phyloP scores from a whole-genome alignment of 2,797 vertebrate genomes.

The Sternarchorhynchus goeldii region DNA sequence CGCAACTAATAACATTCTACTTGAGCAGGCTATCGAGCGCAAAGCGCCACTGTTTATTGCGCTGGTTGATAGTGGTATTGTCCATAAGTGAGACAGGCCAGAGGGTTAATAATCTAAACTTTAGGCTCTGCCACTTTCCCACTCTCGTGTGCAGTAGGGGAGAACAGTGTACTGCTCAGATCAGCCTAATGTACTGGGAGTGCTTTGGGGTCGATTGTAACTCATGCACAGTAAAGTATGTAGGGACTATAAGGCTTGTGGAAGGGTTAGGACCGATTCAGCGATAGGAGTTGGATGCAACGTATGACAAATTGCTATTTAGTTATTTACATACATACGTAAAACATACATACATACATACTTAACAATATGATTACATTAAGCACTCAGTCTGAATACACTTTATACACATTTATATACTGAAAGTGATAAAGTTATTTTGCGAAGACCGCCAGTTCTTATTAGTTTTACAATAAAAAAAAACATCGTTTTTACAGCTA shows the following conservation, averaged over 20 bases:
- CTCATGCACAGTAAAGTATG: slow-evolving; percentile 39
- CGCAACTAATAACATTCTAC: slow-evolving; percentile 82
- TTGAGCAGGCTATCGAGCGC: slow-evolving; percentile 77
- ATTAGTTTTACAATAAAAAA: too few relatives aligned
- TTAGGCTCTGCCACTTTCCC: slow-evolving; percentile 43
- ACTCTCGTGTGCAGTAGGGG: slow-evolving; percentile 25
- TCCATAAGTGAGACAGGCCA: slow-evolving; percentile 53
- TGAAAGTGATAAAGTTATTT: too few relatives aligned
- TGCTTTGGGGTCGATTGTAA: slow-evolving; percentile 37
- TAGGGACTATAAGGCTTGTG: slow-evolving; percentile 1
- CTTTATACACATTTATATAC: too few relatives aligned
- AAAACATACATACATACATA: too few relatives aligned
- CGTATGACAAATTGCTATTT: neutral
- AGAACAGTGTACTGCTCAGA: slow-evolving; percentile 20
- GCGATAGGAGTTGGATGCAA: slow-evolving; percentile 1
- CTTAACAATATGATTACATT: too few relatives aligned
- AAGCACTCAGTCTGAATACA: too few relatives aligned
- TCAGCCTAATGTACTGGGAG: slow-evolving; percentile 24
- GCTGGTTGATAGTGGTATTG: slow-evolving; percentile 50
- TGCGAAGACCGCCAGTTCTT: too few relatives aligned
- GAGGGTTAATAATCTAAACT: slow-evolving; percentile 55
- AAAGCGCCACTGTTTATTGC: slow-evolving; percentile 61
- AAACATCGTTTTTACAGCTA: neutral
- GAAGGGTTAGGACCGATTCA: slow-evolving; percentile 11
- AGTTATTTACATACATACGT: too few relatives aligned